Conservation (phyloP, 23 tunicate species). For the Trididemnum clinides region DNA sequence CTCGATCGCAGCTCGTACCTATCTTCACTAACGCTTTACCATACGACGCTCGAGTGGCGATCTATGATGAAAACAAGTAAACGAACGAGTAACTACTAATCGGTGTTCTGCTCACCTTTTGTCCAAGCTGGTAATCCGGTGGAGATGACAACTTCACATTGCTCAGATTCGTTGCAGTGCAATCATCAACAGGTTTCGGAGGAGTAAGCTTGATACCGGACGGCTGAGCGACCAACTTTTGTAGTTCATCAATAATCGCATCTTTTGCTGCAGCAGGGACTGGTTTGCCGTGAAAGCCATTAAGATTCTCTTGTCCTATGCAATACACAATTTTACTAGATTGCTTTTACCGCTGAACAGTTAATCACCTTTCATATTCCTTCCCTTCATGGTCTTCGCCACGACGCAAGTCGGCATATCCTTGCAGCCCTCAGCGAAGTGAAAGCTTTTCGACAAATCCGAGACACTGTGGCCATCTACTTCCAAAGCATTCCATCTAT, state of each 20-base stretch:
- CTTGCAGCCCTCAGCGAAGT: conserved; percentile 69
- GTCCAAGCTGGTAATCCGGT: conserved; percentile 76
- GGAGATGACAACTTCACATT: conserved; percentile 75
- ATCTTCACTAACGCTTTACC: conserved; percentile 87
- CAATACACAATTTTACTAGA: too few relatives aligned
- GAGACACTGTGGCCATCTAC: conserved; percentile 87
- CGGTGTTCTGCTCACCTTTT: too few relatives aligned
- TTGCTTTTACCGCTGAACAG: background rate
- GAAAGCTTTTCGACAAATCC: conserved; percentile 62
- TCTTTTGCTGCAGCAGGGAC: conserved; percentile 66
- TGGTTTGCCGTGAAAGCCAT: conserved; percentile 95
- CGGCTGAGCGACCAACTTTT: conserved; percentile 3
- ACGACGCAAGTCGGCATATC: conserved; percentile 86
- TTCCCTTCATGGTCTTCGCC: conserved; percentile 95
- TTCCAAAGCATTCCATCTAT: conserved; percentile 79
- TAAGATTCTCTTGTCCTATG: conserved; percentile 69
- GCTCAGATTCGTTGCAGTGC: conserved; percentile 22
- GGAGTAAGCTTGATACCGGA: conserved; percentile 57
- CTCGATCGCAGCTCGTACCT: conserved; percentile 81
- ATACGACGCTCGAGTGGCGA: conserved; percentile 77
- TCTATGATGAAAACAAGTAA: conserved; percentile 4
- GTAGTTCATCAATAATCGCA: conserved; percentile 51
- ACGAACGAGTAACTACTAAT: background rate
- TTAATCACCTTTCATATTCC: conserved; percentile 63
- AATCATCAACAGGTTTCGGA: conserved; percentile 39